Evolutionary conservation across 1,140 invertebrate species (phyloP).

Genomic region (Globodera ellingtonae): DNA sequence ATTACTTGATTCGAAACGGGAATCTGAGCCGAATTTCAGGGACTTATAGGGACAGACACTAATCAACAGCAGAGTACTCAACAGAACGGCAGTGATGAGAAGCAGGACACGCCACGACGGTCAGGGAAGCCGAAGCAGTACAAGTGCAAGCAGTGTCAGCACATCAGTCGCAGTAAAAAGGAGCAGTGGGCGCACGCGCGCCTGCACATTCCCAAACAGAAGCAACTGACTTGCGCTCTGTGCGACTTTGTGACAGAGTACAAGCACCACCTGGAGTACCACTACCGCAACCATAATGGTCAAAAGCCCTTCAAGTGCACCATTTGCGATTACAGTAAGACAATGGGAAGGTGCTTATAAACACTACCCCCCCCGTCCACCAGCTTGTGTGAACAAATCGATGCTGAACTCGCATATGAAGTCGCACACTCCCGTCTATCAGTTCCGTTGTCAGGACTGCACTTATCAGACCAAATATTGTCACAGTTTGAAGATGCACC

Average conservation of each 20-base stretch:
- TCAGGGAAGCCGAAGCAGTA: slow-evolving; percentile 74
- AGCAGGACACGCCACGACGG: slow-evolving; percentile 32
- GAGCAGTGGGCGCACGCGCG: slow-evolving; percentile 87
- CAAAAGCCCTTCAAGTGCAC: slow-evolving; percentile 94
- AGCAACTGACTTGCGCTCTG: slow-evolving; percentile 83
- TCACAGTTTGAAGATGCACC: slow-evolving; percentile 87
- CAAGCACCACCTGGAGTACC: slow-evolving; percentile 98
- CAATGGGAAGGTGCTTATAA: background rate
- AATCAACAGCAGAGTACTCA: background rate
- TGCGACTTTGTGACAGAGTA: slow-evolving; percentile 97
- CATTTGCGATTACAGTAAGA: slow-evolving; percentile 28
- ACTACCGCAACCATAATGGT: slow-evolving; percentile 89
- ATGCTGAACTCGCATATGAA: slow-evolving; percentile 99
- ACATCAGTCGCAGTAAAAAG: slow-evolving; percentile 79
- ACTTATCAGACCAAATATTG: slow-evolving; percentile 97
- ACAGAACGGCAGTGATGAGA: slow-evolving; percentile 20
- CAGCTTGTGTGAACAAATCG: slow-evolving; percentile 92
- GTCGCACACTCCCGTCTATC: slow-evolving; percentile 93
- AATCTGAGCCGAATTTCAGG: slow-evolving; percentile 18
- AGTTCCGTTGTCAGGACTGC: slow-evolving; percentile 90
- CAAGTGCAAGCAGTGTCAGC: slow-evolving; percentile 85
- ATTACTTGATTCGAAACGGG: background rate
- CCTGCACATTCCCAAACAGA: slow-evolving; percentile 87
- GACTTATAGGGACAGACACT: background rate
- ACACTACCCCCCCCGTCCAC: background rate